Conservation (phyloP, 2,797 vertebrate genomes). For the Brotula barbata region DNA sequence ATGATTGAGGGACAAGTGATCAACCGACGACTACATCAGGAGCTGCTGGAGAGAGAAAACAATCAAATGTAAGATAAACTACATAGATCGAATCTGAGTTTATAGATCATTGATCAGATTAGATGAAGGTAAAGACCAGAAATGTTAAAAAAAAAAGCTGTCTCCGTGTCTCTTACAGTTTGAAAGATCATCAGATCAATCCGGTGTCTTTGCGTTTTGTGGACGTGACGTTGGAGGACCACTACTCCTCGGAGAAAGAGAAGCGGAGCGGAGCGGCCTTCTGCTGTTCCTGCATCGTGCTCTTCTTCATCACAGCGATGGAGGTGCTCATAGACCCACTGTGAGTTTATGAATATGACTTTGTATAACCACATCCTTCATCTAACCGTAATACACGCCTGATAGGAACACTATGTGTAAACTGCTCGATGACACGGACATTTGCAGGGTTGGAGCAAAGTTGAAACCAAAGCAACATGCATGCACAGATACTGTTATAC, state of each 20-base stretch:
- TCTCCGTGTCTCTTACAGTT: slow-evolving; percentile 66
- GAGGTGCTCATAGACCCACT: slow-evolving; percentile 89
- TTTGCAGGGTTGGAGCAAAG: not conserved
- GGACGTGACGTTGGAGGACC: slow-evolving; percentile 85
- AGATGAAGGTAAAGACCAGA: not conserved
- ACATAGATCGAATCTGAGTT: not conserved
- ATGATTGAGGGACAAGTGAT: slow-evolving; percentile 84
- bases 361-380: no score
- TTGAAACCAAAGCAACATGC: not conserved
- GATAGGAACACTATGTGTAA: no score
- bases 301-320: slow-evolving; percentile 86
- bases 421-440: not conserved
- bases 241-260: slow-evolving; percentile 92
- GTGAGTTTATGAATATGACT: slow-evolving; percentile 68
- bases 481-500: no score
- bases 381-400: no score
- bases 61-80: slow-evolving; percentile 84
- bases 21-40: slow-evolving; percentile 87
- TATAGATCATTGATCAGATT: not conserved
- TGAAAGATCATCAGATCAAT: slow-evolving; percentile 85
- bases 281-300: slow-evolving; percentile 88
- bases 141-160: not conserved
- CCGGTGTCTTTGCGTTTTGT: slow-evolving; percentile 84
- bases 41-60: slow-evolving; percentile 87
- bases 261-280: slow-evolving; percentile 90